Evolutionary conservation across 2,113 vertebrate species (phyloP), one percentile per base, ranked within the genome.

Genomic region (Pteronura brasiliensis): DNA sequence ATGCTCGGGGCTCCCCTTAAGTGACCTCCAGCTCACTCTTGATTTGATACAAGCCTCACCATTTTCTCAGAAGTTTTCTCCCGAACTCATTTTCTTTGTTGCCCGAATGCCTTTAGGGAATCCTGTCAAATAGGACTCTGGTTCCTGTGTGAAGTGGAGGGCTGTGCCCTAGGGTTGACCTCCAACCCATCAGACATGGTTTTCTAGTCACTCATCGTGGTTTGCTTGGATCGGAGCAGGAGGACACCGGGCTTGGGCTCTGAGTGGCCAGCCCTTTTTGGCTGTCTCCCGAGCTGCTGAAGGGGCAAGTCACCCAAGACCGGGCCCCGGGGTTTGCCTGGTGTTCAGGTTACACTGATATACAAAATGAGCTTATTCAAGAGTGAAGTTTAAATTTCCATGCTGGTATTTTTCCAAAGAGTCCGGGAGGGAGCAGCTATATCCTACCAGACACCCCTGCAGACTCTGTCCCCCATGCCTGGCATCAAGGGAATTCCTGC

Each of bases 311-410:
- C 87, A 83, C n/a, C 71, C 65, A 80, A 96, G 23, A 89, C 69
- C 8, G 52, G 93, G 92, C 84, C 90, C 87, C 34, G 7, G 65
- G 63, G 69, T 61, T 72, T 63, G 47, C 27, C 65, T 71, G 95
- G 36, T 77, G 61, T 94, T 98, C 90, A 65, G 29, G 71, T 98
- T 96, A 96, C 94, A 85, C 49, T 55, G 95, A 88, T 92, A 84
- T 2, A 95, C 69, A 95, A 93, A 97, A 96, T 55, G 63, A 96
- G 36, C 27, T 63, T 92, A 88, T 96, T 97, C 67, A 65, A 97
- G 84, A 87, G 80, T 79, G 90, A 95, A 63, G 92, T 93, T 93
- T 93, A 83, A 79, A 84, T 95, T 95, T 95, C 85, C 69, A 88
- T 71, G 79, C 74, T 87, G 69, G 27, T 93, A 88, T 89, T 95